Evolutionary conservation across 2,797 vertebrate genomes (phyloP).

Genomic region (Spinibarbus caldwelli): DNA sequence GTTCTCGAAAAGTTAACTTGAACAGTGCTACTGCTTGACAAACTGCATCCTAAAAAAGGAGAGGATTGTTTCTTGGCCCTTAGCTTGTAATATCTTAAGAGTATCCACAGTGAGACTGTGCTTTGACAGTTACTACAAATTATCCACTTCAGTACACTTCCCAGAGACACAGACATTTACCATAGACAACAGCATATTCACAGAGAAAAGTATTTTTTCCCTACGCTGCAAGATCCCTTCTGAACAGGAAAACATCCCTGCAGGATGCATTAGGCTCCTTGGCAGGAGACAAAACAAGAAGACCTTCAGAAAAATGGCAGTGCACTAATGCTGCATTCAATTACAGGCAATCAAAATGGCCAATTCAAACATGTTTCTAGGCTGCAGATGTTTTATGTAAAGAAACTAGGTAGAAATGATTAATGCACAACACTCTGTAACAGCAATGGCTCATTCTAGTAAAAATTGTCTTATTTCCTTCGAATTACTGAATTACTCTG

Average conservation of each 20-base stretch:
- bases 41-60: conserved; percentile 15
- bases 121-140: conserved; percentile 30
- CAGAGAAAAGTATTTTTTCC: not conserved
- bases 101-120: conserved; percentile 9
- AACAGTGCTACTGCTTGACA: conserved; percentile 13
- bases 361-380: not conserved
- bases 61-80: not conserved
- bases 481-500: not conserved
- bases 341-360: conserved; percentile 18
- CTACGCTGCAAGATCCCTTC: conserved; percentile 9
- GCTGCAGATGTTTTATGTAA: not conserved
- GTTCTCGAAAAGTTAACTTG: conserved; percentile 30
- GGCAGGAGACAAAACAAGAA: conserved; percentile 22
- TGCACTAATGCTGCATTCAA: conserved; percentile 20
- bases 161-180: conserved; percentile 8
- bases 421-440: not conserved
- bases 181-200: conserved; percentile 31
- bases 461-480: not conserved
- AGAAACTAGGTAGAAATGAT: not conserved
- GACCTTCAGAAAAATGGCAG: conserved; percentile 23
- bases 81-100: conserved; percentile 13
- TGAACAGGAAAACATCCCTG: not conserved
- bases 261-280: conserved; percentile 17
- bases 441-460: not conserved
- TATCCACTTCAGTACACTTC: conserved; percentile 39